Evolutionary conservation across 2,888 invertebrate species (phyloP).

Genomic region (Chymomyza fuscimana): DNA sequence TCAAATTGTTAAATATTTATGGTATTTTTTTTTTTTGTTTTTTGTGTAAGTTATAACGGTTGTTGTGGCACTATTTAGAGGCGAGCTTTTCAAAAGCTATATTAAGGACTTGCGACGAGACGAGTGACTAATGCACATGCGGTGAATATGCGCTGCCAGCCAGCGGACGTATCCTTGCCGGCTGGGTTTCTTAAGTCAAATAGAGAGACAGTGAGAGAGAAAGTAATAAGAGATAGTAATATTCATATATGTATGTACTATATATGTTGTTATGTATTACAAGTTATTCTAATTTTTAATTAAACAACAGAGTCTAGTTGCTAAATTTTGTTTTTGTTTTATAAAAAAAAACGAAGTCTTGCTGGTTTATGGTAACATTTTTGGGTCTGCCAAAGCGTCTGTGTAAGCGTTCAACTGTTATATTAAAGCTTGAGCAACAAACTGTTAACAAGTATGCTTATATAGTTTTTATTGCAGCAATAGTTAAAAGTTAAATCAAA

Average conservation of each 20-base stretch:
- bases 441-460: background rate
- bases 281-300: conserved; percentile 49
- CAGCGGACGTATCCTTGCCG: conserved; percentile 6
- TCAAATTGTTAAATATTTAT: background rate
- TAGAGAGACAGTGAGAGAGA: background rate
- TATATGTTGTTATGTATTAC: conserved; percentile 39
- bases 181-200: background rate
- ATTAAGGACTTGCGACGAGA: conserved; percentile 69
- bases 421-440: background rate
- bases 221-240: conserved; percentile 27
- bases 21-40: background rate
- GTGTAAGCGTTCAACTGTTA: background rate
- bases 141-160: conserved; percentile 61
- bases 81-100: conserved; percentile 76
- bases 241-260: conserved; percentile 34
- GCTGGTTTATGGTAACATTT: background rate
- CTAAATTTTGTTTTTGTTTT: conserved; percentile 40
- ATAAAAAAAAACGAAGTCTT: background rate
- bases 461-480: background rate
- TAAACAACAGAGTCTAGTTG: conserved; percentile 44
- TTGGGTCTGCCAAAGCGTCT: background rate
- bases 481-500: background rate
- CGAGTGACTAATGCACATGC: conserved; percentile 70
- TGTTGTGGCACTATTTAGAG: conserved; percentile 73
- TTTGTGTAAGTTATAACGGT: conserved; percentile 22